A percentile compares a stretch with the other conserved stretches of the same genome.
phyloP scores from a whole-genome alignment of 2,797 vertebrate species.

The Chaunax sp. region DNA sequence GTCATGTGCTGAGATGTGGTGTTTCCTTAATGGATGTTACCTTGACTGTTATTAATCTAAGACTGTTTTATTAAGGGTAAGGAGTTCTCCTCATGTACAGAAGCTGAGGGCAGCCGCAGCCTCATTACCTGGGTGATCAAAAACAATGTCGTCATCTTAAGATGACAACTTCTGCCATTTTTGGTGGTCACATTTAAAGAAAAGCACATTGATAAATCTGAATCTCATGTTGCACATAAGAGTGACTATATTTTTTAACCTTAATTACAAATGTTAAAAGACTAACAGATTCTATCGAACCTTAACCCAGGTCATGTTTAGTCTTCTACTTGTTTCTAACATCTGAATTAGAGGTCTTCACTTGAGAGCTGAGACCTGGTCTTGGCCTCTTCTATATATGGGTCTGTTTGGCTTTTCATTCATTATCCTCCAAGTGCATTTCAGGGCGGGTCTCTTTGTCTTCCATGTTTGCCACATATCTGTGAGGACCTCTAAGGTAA shows the following conservation, averaged over 20 bases:
- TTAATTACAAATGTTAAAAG: no score
- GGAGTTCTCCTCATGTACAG: constrained; percentile 4
- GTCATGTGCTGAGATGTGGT: background rate
- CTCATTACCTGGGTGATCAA: no score
- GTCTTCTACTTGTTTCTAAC: no score
- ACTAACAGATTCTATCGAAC: no score
- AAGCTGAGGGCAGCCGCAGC: constrained; percentile 24
- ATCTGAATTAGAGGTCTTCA: no score
- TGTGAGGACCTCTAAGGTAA: background rate
- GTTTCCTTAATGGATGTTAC: constrained; percentile 33
- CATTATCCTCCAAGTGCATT: no score
- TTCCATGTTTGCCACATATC: background rate
- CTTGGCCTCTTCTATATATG: no score
- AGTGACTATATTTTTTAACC: no score
- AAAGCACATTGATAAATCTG: background rate
- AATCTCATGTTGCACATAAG: no score
- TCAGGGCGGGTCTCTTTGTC: no score
- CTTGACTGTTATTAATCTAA: constrained; percentile 67
- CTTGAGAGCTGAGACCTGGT: no score
- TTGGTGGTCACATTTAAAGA: background rate
- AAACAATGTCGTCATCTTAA: background rate
- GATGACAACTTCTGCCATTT: background rate
- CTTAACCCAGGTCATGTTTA: background rate
- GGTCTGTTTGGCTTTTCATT: no score
- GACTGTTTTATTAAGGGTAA: constrained; percentile 52